Conservation (phyloP, 92 coral and sea anemone species). For the Pocillopora grandis region DNA sequence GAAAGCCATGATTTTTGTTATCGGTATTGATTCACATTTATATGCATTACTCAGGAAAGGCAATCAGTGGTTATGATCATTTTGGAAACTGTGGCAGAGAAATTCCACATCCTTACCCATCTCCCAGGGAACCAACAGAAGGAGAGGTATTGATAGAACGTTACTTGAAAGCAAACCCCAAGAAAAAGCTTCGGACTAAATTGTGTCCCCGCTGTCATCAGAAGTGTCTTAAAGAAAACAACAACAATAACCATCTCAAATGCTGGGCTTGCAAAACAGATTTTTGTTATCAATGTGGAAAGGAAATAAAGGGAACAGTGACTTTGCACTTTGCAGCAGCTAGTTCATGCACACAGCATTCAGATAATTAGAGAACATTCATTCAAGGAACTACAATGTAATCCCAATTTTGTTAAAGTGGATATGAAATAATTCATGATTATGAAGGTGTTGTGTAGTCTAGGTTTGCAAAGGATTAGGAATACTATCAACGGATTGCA, state of each 20-base stretch:
- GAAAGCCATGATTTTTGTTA: too few relatives aligned
- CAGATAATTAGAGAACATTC: constrained; percentile 56
- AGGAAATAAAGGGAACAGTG: constrained; percentile 57
- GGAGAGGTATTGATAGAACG: constrained; percentile 61
- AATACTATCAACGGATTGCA: too few relatives aligned
- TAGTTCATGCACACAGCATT: constrained; percentile 79
- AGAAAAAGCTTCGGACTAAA: constrained; percentile 30
- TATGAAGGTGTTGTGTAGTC: not conserved
- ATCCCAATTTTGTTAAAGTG: too few relatives aligned
- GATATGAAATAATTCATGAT: not conserved
- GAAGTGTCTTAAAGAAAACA: constrained; percentile 72
- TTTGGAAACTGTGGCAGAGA: constrained; percentile 36
- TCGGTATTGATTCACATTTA: not conserved
- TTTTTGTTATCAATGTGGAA: constrained; percentile 88
- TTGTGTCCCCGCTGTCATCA: constrained; percentile 87
- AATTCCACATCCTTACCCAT: not conserved
- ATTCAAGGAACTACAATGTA: not conserved
- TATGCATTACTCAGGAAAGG: constrained; percentile 50
- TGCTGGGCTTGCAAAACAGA: constrained; percentile 94
- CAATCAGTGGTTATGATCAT: constrained; percentile 71
- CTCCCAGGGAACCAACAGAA: constrained; percentile 57
- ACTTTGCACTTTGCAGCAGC: constrained; percentile 67
- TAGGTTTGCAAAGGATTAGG: not conserved
- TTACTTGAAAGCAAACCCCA: constrained; percentile 54
- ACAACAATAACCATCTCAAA: constrained; percentile 77